phyloP scores from a whole-genome alignment of 2,888 invertebrate genomes.

The Sipha maydis region DNA sequence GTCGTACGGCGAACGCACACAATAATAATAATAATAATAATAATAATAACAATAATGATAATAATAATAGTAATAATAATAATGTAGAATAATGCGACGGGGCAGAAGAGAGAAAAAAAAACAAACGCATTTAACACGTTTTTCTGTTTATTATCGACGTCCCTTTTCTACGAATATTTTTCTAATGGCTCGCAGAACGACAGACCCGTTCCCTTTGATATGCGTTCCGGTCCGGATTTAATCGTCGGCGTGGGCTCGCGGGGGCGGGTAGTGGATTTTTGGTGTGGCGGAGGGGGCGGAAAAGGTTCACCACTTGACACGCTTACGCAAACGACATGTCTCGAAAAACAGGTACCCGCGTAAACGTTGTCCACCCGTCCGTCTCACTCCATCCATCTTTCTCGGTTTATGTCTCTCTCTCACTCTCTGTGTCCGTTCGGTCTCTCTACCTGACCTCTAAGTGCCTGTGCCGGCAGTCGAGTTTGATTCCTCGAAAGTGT shows the following conservation, averaged over 20 bases:
- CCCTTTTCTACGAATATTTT: conserved; percentile 50
- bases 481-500: conserved; percentile 23
- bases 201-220: conserved; percentile 46
- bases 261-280: background rate
- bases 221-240: conserved; percentile 56
- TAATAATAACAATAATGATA: too few relatives aligned
- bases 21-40: too few relatives aligned
- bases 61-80: too few relatives aligned
- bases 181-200: conserved; percentile 39
- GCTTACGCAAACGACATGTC: conserved; percentile 54
- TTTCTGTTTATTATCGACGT: conserved; percentile 29
- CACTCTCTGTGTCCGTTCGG: background rate
- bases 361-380: background rate
- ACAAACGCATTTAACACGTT: conserved; percentile 54
- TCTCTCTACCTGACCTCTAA: background rate
- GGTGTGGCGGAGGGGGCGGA: background rate
- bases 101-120: conserved; percentile 1
- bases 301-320: conserved; percentile 57
- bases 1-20: background rate
- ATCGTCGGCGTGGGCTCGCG: conserved; percentile 7
- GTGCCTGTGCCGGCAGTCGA: background rate
- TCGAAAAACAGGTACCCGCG: background rate
- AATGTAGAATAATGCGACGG: background rate
- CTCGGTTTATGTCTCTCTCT: background rate
- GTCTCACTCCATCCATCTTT: background rate